A percentile compares a stretch with the other conserved stretches of the same genome.
phyloP scores from a whole-genome alignment of 2,113 vertebrate species.

The Gymnarchus niloticus region DNA sequence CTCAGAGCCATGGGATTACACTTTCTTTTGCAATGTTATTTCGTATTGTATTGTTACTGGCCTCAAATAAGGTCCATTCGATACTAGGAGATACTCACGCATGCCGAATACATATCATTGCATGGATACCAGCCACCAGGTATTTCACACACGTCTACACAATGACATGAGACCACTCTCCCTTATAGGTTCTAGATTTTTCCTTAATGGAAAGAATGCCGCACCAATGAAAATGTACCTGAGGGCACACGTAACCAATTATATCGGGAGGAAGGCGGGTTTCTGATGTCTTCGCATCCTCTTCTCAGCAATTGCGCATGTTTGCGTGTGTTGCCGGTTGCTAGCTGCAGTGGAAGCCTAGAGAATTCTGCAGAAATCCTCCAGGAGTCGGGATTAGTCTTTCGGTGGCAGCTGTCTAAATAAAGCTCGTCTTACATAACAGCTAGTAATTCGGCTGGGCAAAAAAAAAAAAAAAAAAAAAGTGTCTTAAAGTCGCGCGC shows the following conservation, averaged over 20 bases:
- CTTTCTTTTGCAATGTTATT: background rate
- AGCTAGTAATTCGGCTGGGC: conserved; percentile 43
- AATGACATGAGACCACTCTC: conserved; percentile 30
- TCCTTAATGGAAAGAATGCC: conserved; percentile 47
- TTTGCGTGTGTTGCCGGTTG: conserved; percentile 33
- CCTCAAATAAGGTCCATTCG: background rate
- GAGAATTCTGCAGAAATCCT: conserved; percentile 57
- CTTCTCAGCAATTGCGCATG: conserved; percentile 37
- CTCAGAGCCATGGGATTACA: background rate
- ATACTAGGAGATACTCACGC: background rate
- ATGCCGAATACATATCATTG: background rate
- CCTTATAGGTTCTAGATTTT: conserved; percentile 58
- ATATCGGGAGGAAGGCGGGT: conserved; percentile 40
- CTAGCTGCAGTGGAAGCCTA: conserved; percentile 41
- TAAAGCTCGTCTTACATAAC: conserved; percentile 58
- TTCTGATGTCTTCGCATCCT: conserved; percentile 21
- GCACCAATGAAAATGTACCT: conserved; percentile 46
- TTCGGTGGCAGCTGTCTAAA: conserved; percentile 50
- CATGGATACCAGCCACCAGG: background rate
- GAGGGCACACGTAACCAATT: conserved; percentile 45
- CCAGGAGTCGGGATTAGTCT: conserved; percentile 52
- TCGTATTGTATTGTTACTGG: background rate
- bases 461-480: too few relatives aligned
- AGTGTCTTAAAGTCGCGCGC: conserved; percentile 17
- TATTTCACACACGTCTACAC: background rate